phyloP scores from a whole-genome alignment of 2,797 vertebrate genomes.

The Mus caroli region DNA sequence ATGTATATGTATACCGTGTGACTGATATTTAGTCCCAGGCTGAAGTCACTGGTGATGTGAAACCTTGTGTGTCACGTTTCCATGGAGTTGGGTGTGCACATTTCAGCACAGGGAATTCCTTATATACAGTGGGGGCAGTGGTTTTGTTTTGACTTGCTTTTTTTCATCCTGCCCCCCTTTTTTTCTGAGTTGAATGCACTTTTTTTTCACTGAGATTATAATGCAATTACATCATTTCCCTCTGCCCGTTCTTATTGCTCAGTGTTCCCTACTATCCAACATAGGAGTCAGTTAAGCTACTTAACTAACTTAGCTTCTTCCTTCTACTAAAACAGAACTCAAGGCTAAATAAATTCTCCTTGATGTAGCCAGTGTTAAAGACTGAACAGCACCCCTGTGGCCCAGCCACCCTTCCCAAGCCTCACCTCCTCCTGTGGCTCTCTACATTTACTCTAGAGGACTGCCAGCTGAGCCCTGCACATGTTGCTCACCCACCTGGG shows the following conservation, averaged over 20 bases:
- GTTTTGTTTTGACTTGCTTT: neutral
- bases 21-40: neutral
- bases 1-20: neutral
- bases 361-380: neutral
- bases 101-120: neutral
- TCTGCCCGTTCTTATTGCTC: neutral
- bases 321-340: neutral
- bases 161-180: neutral
- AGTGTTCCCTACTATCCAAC: neutral
- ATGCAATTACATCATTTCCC: neutral
- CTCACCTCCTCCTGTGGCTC: neutral
- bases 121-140: neutral
- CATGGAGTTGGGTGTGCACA: neutral
- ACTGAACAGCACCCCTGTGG: neutral
- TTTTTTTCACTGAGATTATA: neutral
- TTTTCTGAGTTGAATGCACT: neutral
- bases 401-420: neutral
- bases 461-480: neutral
- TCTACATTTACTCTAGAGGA: neutral
- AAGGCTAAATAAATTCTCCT: conserved; percentile 17
- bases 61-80: neutral
- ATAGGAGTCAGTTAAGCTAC: neutral
- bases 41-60: neutral
- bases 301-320: neutral
- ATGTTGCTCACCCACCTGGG: neutral